phyloP scores from a whole-genome alignment of 2,113 vertebrate genomes.

The Gadus macrocephalus region DNA sequence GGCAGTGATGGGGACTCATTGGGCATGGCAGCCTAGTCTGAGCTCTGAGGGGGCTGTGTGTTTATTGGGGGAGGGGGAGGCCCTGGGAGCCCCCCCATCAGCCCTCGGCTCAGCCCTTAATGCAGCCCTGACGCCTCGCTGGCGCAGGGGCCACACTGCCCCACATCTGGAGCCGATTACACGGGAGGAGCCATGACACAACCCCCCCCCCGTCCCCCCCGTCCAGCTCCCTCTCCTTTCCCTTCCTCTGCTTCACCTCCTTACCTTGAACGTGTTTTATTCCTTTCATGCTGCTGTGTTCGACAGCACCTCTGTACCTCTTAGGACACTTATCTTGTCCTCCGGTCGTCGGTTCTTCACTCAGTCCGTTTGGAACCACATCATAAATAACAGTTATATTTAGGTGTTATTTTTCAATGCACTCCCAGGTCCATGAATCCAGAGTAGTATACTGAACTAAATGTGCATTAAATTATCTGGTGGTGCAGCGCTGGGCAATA shows the following conservation, averaged over 20 bases:
- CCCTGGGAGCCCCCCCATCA: conserved; percentile 52
- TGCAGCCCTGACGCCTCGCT: conserved; percentile 71
- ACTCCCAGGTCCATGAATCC: background rate
- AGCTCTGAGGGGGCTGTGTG: conserved; percentile 21
- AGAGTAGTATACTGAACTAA: background rate
- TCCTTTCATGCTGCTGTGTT: conserved; percentile 54
- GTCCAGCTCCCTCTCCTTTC: background rate
- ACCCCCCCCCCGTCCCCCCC: conserved; percentile 30
- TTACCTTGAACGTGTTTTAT: background rate
- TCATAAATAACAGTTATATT: background rate
- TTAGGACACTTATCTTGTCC: background rate
- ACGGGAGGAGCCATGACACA: conserved; percentile 65
- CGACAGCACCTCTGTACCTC: conserved; percentile 23
- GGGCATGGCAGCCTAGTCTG: conserved; percentile 43
- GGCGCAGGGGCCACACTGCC: conserved; percentile 68
- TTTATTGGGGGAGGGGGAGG: conserved; percentile 28
- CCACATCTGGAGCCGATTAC: conserved; percentile 76
- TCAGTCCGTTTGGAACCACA: background rate
- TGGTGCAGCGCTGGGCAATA: conserved; percentile 40
- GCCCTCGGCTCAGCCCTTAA: conserved; percentile 69
- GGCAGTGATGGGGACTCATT: conserved; percentile 24
- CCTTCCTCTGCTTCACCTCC: background rate
- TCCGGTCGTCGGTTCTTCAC: background rate
- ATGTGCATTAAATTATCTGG: conserved; percentile 40
- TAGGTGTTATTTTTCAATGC: background rate